phyloP scores from a whole-genome alignment of 2,888 invertebrate species.

The Idaea aversata region DNA sequence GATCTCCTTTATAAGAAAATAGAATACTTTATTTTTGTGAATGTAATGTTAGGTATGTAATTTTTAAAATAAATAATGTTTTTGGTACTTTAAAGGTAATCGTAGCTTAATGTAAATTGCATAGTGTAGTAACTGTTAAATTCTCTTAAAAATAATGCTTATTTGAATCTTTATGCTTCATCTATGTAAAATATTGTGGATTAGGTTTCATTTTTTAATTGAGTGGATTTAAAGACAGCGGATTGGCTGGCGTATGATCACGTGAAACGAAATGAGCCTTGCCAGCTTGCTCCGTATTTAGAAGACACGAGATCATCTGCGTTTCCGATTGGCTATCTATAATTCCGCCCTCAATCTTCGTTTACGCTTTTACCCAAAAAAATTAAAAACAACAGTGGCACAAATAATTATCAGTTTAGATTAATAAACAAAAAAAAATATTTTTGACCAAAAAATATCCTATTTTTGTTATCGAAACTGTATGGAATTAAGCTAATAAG shows the following conservation, averaged over 20 bases:
- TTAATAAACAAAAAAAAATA: conserved; percentile 56
- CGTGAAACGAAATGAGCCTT: background rate
- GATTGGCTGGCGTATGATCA: background rate
- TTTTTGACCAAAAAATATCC: conserved; percentile 62
- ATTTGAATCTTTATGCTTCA: conserved; percentile 26
- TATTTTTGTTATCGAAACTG: conserved; percentile 74
- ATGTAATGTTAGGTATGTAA: conserved; percentile 37
- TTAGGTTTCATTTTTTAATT: conserved; percentile 11
- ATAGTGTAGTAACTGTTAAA: conserved; percentile 24
- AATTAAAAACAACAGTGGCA: conserved; percentile 42
- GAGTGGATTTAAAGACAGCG: background rate
- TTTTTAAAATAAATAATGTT: conserved; percentile 30
- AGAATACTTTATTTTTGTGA: conserved; percentile 39
- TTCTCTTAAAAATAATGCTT: conserved; percentile 16
- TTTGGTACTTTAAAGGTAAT: conserved; percentile 28
- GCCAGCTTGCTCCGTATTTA: background rate
- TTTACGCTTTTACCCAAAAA: conserved; percentile 25
- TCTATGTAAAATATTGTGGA: conserved; percentile 45
- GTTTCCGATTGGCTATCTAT: background rate
- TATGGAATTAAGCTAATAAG: conserved; percentile 38
- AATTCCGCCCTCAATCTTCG: conserved; percentile 12
- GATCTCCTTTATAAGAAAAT: conserved; percentile 34
- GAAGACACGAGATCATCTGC: conserved; percentile 10
- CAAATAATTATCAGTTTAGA: conserved; percentile 61
- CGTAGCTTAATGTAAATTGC: conserved; percentile 57